phyloP scores from a whole-genome alignment of 2,113 vertebrate species.

The Leucopsar rothschildi region DNA sequence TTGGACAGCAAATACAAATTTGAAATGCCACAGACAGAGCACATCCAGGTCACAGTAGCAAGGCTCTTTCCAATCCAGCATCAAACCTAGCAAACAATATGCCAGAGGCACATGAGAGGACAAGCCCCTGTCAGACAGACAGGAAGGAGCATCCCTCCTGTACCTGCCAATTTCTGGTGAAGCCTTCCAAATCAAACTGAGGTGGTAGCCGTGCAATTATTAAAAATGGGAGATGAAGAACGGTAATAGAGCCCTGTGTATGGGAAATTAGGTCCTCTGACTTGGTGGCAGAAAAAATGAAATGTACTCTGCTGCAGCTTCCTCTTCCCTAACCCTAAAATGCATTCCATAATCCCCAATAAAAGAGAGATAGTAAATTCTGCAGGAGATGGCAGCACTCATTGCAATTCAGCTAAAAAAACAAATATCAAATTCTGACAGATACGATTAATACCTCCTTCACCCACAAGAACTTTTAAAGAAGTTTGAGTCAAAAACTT shows the following conservation, averaged over 20 bases:
- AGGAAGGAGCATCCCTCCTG: neutral
- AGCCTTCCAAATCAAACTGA: neutral
- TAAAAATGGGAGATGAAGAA: neutral
- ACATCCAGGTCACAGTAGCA: neutral
- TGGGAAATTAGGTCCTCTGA: neutral
- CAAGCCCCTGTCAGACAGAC: neutral
- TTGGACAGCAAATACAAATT: neutral
- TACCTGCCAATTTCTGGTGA: neutral
- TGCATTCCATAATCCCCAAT: neutral
- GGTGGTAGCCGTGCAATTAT: neutral
- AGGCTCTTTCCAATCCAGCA: neutral
- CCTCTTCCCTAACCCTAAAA: neutral
- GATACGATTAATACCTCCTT: neutral
- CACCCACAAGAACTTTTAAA: neutral
- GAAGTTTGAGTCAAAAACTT: neutral
- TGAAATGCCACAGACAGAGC: neutral
- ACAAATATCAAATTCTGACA: neutral
- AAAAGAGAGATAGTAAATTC: neutral
- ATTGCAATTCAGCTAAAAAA: neutral
- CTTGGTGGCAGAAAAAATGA: neutral
- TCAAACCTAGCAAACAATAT: neutral
- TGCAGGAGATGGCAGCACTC: neutral
- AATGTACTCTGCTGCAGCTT: neutral
- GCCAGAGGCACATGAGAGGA: neutral
- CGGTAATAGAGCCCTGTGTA: neutral